Evolutionary conservation across 2,797 vertebrate genomes (phyloP).

Genomic region (Epinephelus awoara): DNA sequence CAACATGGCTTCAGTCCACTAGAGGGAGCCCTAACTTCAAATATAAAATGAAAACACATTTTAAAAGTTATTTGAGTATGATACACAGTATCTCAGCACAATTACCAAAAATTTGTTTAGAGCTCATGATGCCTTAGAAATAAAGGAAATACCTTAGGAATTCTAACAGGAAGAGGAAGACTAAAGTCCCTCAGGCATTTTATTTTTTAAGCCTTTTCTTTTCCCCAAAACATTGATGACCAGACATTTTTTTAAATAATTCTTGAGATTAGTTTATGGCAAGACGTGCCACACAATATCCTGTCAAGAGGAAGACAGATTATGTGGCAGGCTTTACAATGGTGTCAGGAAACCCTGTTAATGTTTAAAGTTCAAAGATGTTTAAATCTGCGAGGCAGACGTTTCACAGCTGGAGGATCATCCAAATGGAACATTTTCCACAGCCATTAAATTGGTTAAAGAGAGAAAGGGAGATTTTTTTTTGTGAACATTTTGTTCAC

Average conservation of each 20-base stretch:
- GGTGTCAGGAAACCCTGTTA: conserved; percentile 21
- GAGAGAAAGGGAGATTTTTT: not conserved
- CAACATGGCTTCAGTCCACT: conserved; percentile 22
- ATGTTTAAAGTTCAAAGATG: conserved; percentile 38
- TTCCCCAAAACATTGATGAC: too few species aligned
- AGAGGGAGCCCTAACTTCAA: conserved; percentile 48
- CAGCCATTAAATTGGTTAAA: not conserved
- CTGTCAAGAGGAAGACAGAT: conserved; percentile 11
- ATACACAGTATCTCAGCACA: not conserved
- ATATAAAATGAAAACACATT: conserved; percentile 17
- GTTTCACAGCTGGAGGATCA: conserved; percentile 48
- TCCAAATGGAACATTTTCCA: conserved; percentile 40
- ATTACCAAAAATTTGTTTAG: not conserved
- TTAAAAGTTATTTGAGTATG: not conserved
- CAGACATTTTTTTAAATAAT: not conserved
- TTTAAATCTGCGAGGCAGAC: conserved; percentile 59
- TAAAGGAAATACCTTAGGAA: not conserved
- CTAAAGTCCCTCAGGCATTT: not conserved
- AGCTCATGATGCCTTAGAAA: not conserved
- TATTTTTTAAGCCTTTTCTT: too few species aligned
- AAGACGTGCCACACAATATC: not conserved
- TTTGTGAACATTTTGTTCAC: not conserved
- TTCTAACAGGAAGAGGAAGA: not conserved
- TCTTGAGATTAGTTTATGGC: not conserved
- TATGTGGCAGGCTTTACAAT: conserved; percentile 3